Base-by-base conservation (phyloP, 2,888 invertebrate species). In the Ctenicera cuprea region DNA sequence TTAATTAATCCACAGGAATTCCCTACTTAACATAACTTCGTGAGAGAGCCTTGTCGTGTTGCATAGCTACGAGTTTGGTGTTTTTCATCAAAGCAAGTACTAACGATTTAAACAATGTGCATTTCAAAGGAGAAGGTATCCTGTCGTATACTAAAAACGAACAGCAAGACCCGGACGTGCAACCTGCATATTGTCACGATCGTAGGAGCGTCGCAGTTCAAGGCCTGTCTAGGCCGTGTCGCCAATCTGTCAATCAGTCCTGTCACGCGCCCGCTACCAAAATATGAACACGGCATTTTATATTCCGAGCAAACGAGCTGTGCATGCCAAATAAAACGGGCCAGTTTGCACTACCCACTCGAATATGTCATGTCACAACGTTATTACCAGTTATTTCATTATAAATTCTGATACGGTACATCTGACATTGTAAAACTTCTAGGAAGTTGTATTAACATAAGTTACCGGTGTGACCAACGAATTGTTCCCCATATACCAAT, bases 171-270 rank as follows among this genome's bases (percentile, higher is more conserved):
- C 72, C 74, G 72, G 74, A 76, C 71, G 26, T 76, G 63, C 71
- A 74, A 65, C 65, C 62, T 69, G 73, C 77, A 73, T 77, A 75
- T 73, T 62, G 73, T 77, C 77, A 75, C 75, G 77, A 73, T 57
- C 65, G 43, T 61, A 70, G 77, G 78, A 77, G 77, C 76, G 77
- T 72, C 69, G 68, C 75, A 69, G 79, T 78, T 80, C 80, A 80
- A 80, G 80, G 80, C 78, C 79, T 78, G 78, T 80, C 77, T 79
- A 80, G 80, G 80, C 77, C 80, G 79, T 76, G 77, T 75, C 78
- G 79, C 76, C 78, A 76, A 78, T 78, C 78, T 77, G 80, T 79
- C 80, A 79, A 79, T 79, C 80, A 80, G 77, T 74, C 74, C 73
- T 73, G 75, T 74, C 74, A 70, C 70, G 77, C 70, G 76, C 59